Conservation (phyloP, 2,113 vertebrate species). For the Heterochromis multidens region DNA sequence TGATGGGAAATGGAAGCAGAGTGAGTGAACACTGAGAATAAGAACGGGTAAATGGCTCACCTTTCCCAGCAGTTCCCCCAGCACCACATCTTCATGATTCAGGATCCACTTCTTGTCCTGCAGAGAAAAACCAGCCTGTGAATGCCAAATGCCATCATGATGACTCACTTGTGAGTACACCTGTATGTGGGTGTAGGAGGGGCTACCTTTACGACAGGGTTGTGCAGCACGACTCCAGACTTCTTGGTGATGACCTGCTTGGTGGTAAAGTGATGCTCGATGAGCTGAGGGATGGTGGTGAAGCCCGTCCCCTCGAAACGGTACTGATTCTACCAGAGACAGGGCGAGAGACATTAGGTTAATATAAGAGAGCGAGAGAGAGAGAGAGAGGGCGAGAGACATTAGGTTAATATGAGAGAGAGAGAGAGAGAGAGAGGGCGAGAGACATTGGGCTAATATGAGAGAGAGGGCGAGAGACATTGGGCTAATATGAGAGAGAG, state of each 20-base stretch:
- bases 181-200: neutral
- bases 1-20: neutral
- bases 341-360: neutral
- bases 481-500: no score
- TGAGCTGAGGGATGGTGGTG: slow-evolving; percentile 93
- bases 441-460: no score
- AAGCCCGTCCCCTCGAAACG: slow-evolving; percentile 96
- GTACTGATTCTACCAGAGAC: slow-evolving; percentile 83
- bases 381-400: no score
- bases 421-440: no score
- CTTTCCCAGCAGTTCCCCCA: slow-evolving; percentile 94
- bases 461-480: no score
- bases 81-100: slow-evolving; percentile 91
- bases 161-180: neutral
- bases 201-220: slow-evolving; percentile 89
- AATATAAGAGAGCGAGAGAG: neutral
- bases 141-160: neutral
- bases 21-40: neutral
- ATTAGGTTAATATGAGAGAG: no score
- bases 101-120: slow-evolving; percentile 98
- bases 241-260: slow-evolving; percentile 99
- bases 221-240: slow-evolving; percentile 90
- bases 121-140: neutral
- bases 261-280: slow-evolving; percentile 92
- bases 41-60: slow-evolving; percentile 66